Evolutionary conservation across 2,888 invertebrate species (phyloP), one percentile per base, ranked within the genome.

Genomic region (Pilophorus perplexus): DNA sequence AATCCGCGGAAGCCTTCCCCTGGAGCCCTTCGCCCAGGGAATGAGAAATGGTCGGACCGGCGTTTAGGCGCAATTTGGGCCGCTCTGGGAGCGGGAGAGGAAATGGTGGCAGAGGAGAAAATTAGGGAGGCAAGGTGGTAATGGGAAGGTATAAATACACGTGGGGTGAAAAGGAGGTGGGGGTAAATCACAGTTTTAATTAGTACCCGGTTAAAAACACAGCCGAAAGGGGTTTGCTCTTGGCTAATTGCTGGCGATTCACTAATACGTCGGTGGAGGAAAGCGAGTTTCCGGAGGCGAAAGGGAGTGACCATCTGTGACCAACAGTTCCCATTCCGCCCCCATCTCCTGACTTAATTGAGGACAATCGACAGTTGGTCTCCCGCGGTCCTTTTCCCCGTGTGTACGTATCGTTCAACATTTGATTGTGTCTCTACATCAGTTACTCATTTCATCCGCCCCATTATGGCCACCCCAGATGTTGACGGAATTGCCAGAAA

Each of bases 321-420:
- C 62, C 62, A 46, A 18, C 28, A 23, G 40, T 12, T 20, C 27
- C 28, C n/a, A 27, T 20, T n/a, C 33, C 12, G 6, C 8, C 38
- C 33, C 3, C 57, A n/a, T 28, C 20, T 62, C 48, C 62, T 46
- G 62, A 46, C 62, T 62, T 62, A 62, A 62, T 62, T 62, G 62
- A 44, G 48, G 62, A 62, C 62, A 62, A 62, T 62, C 62, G 62
- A 62, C 62, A 62, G 62, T 62, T 62, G 62, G 62, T 57, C 57
- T 46, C 46, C 46, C 20, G 46, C 52, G 28, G 28, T 16, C 52
- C 52, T 14, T 28, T 28, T n/a, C 16, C 16, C 52, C 6, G 52
- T 28, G 52, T 28, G 52, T 28, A 28, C 52, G 28, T 18, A 27
- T 52, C 52, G 52, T 14, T 3, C 27, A 8, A 33, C 6, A 18